These are phyloP conservation scores for Bellardia bayeri DNA, from an alignment of 2,888 invertebrate species.

Conservation along the genomic window DNA sequence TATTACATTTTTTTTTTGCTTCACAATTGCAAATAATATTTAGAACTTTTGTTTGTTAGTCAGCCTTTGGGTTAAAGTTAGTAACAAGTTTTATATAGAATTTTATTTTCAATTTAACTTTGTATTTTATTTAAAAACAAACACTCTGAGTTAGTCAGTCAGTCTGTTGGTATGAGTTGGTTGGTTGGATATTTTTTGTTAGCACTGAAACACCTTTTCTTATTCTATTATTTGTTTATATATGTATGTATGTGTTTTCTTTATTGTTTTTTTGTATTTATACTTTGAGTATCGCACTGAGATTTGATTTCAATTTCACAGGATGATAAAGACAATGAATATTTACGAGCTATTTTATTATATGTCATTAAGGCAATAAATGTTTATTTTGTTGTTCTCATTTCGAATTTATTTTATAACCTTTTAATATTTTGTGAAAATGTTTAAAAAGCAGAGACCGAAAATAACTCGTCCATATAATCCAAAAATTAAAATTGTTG, in stretches of 20 bases:
- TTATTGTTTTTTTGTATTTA: conserved; percentile 48
- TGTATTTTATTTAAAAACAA: conserved; percentile 67
- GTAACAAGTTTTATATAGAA: conserved; percentile 67
- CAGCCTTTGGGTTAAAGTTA: conserved; percentile 68
- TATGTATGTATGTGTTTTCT: conserved; percentile 20
- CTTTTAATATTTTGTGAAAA: conserved; percentile 6
- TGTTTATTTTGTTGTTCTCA: conserved; percentile 49
- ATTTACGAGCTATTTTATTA: conserved; percentile 49
- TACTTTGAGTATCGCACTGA: conserved; percentile 60
- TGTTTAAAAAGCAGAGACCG: too few species aligned
- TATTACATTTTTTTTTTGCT: conserved; percentile 27
- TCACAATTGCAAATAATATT: conserved; percentile 70
- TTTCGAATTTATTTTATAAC: not conserved
- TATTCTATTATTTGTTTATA: conserved; percentile 56
- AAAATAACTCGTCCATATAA: too few species aligned
- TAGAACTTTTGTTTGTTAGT: conserved; percentile 68
- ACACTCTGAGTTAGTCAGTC: conserved; percentile 5
- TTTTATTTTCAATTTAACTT: conserved; percentile 74
- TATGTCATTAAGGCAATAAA: conserved; percentile 22
- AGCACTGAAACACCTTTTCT: conserved; percentile 64
- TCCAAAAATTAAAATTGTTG: too few species aligned
- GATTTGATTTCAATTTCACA: conserved; percentile 71
- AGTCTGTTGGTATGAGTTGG: not conserved
- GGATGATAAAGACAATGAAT: conserved; percentile 65
- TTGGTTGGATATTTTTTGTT: conserved; percentile 39